Evolutionary conservation across 2,797 vertebrate genomes (phyloP).

Genomic region (Toxotes lorentzi): DNA sequence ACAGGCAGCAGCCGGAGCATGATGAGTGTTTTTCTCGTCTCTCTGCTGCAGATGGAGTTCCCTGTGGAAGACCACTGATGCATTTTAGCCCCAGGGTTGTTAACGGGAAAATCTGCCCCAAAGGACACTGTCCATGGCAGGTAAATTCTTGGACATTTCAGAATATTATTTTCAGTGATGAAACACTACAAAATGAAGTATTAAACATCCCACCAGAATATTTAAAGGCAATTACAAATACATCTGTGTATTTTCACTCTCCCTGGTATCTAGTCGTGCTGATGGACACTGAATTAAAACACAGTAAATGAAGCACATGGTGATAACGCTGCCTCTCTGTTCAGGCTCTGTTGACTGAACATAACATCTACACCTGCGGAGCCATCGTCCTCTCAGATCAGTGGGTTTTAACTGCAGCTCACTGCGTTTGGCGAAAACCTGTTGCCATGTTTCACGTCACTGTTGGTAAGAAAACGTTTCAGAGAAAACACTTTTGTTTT

Average conservation of each 20-base stretch:
- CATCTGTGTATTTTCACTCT: no score
- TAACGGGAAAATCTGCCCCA: slow-evolving; percentile 88
- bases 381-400: slow-evolving; percentile 85
- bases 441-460: slow-evolving; percentile 59
- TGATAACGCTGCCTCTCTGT: neutral
- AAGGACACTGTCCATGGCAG: slow-evolving; percentile 96
- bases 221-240: no score
- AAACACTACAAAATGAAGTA: neutral
- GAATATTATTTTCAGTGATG: neutral
- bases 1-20: neutral
- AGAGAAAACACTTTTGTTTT: no score
- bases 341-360: slow-evolving; percentile 86
- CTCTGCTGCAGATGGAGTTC: slow-evolving; percentile 82
- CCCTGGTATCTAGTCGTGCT: no score
- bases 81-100: slow-evolving; percentile 86
- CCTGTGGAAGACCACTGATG: slow-evolving; percentile 86
- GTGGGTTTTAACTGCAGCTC: slow-evolving; percentile 94
- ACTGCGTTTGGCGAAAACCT: slow-evolving; percentile 84
- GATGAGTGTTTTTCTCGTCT: slow-evolving; percentile 11
- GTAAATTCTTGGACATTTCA: slow-evolving; percentile 70
- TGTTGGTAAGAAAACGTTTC: slow-evolving; percentile 82
- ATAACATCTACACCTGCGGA: slow-evolving; percentile 80
- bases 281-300: neutral
- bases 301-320: neutral
- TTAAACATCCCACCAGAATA: neutral